These are phyloP conservation scores for Tricholaema leucomelas DNA, from an alignment of 2,113 vertebrate genomes.

Conservation along the genomic window DNA sequence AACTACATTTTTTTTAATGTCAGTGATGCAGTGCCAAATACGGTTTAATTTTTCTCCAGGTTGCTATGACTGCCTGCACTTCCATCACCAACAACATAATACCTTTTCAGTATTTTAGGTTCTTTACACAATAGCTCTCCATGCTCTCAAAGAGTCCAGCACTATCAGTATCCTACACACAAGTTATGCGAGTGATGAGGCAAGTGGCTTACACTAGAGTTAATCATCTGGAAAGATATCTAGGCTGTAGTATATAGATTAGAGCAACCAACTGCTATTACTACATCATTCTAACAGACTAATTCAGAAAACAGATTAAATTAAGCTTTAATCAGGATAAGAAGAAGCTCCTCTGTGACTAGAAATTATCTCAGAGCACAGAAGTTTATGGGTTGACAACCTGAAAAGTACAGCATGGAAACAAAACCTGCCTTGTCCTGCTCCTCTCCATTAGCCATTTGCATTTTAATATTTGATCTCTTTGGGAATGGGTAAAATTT, in stretches of 20 bases:
- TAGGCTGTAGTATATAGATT: background rate
- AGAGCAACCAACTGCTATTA: background rate
- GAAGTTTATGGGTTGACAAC: background rate
- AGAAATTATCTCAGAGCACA: background rate
- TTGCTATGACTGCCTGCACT: background rate
- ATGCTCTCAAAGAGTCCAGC: background rate
- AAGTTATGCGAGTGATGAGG: background rate
- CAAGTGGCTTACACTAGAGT: background rate
- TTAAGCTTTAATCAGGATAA: background rate
- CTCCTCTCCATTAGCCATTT: background rate
- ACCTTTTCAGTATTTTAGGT: background rate
- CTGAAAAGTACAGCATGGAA: background rate
- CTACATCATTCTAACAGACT: background rate
- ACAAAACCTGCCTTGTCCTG: background rate
- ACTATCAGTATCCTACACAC: background rate
- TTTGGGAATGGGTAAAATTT: background rate
- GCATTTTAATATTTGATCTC: background rate
- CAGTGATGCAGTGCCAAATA: background rate
- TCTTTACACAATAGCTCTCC: background rate
- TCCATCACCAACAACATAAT: background rate
- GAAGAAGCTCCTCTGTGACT: background rate
- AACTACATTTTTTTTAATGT: background rate
- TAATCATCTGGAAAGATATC: background rate
- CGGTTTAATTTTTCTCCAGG: conserved; percentile 3
- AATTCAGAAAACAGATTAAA: background rate